Evolutionary conservation across 2,113 vertebrate genomes (phyloP), one percentile per base, ranked within the genome.

Genomic region (Microtus richardsoni): DNA sequence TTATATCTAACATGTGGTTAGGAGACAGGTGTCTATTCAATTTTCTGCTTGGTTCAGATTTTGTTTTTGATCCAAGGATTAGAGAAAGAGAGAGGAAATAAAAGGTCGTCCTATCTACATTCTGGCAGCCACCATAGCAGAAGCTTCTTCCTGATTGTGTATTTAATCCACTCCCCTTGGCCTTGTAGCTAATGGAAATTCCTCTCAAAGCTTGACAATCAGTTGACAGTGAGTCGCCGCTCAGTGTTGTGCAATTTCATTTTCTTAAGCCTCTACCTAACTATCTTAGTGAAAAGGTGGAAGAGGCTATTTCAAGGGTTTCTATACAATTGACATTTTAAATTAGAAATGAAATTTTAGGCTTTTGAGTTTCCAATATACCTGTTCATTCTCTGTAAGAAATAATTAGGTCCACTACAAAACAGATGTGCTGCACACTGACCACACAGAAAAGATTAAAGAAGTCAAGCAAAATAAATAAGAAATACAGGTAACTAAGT

Each of bases 131-230:
- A 49, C 41, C 87, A 88, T 26, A 60, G 58, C 77, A 74, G 87
- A 33, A 68, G 44, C 92, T 89, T 52, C 89, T 6, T 36, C 54
- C 79, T 66, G 92, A 91, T 74, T 89, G 75, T 93, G 62, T 94
- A 36, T 94, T 96, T 96, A 96, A 96, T 93, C 89, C 54, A 79
- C 74, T 86, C 60, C 62, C 70, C 9, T 82, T 96, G 93, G 88
- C 91, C 84, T 96, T 94, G 79, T 73, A 75, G 70, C 87, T 95
- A 93, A 96, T 96, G 90, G 92, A 95, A 95, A 96, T 96, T 94
- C 86, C 49, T 89, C 96, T 96, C 74, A 41, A 90, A 79, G 54
- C 79, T 83, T 96, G 93, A 96, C 93, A 96, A 88, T 95, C 92
- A 52, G 87, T 89, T 62, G 93, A 96, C 95, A 93, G 88, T 74